Conservation (phyloP, 2,113 vertebrate genomes). For the Oncorhynchus tshawytscha region DNA sequence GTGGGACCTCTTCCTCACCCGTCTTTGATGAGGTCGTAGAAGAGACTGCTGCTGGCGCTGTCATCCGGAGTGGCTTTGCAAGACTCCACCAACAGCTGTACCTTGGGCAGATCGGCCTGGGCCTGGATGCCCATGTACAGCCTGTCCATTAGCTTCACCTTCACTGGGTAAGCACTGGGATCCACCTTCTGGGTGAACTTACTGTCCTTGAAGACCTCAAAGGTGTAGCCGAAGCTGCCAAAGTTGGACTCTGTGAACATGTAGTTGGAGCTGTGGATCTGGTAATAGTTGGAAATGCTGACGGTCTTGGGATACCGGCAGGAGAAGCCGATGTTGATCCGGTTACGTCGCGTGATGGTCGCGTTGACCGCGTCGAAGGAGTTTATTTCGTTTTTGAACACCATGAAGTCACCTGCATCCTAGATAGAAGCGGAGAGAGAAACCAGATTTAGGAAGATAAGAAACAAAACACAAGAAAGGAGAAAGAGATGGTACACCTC, state of each 20-base stretch:
- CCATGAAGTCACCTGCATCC: constrained; percentile 65
- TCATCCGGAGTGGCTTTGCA: constrained; percentile 73
- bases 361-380: constrained; percentile 45
- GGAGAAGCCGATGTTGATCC: constrained; percentile 59
- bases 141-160: constrained; percentile 56
- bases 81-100: constrained; percentile 69
- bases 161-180: constrained; percentile 60
- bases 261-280: constrained; percentile 59
- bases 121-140: constrained; percentile 69
- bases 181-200: constrained; percentile 48
- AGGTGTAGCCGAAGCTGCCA: constrained; percentile 70
- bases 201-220: constrained; percentile 58
- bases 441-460: not conserved
- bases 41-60: constrained; percentile 55
- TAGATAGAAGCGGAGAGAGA: constrained; percentile 17
- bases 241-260: constrained; percentile 71
- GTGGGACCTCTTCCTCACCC: constrained; percentile 48
- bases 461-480: not conserved
- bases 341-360: constrained; percentile 56
- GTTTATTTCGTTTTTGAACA: constrained; percentile 67
- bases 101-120: constrained; percentile 50
- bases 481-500: not conserved
- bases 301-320: constrained; percentile 70
- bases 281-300: constrained; percentile 58
- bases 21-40: constrained; percentile 65